These are phyloP conservation scores for Heteractis magnifica DNA, from an alignment of 92 coral and sea anemone genomes.

Conservation along the genomic window DNA sequence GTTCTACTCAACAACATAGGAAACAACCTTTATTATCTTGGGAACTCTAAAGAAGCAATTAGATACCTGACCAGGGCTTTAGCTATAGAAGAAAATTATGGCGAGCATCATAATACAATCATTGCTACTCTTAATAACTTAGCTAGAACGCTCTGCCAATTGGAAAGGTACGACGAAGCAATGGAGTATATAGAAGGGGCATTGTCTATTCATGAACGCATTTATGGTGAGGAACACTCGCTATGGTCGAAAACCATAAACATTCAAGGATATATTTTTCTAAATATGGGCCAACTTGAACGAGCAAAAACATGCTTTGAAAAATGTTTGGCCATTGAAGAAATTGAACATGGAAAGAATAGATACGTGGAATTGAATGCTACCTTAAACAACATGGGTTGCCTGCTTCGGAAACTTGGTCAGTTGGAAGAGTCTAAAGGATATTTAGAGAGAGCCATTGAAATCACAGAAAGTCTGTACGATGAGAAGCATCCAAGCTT, in stretches of 20 bases:
- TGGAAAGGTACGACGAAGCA: neutral
- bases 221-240: neutral
- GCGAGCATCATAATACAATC: neutral
- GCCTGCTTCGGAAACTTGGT: neutral
- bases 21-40: neutral
- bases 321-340: neutral
- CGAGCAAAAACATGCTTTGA: neutral
- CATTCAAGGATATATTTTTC: neutral
- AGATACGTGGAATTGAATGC: neutral
- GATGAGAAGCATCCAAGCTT: neutral
- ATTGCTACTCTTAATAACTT: conserved; percentile 3
- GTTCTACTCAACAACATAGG: neutral
- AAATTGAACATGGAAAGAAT: neutral
- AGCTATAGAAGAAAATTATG: neutral
- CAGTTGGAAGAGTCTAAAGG: neutral
- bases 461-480: neutral
- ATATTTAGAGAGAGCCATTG: conserved; percentile 1
- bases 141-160: neutral
- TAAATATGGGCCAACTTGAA: neutral
- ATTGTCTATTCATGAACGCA: neutral
- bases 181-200: neutral
- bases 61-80: neutral
- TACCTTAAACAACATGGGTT: neutral
- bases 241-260: neutral
- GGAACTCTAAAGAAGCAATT: neutral